phyloP scores from a whole-genome alignment of 2,797 vertebrate species.

The Chelonia mydas region DNA sequence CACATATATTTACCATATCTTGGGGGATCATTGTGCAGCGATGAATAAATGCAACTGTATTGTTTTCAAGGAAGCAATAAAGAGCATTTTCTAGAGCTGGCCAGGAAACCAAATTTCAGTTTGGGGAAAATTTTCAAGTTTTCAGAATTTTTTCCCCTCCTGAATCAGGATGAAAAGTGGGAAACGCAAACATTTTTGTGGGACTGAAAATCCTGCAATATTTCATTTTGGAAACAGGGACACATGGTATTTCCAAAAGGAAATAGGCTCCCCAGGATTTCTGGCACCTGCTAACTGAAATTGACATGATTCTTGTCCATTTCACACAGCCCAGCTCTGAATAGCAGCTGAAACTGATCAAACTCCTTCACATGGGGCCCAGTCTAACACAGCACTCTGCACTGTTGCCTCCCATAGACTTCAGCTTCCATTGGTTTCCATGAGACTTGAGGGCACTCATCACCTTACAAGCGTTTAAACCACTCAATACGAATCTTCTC shows the following conservation, averaged over 20 bases:
- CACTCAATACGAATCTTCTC: background rate
- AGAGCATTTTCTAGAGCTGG: background rate
- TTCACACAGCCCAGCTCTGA: background rate
- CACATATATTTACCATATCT: background rate
- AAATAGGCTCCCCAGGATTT: background rate
- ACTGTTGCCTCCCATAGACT: background rate
- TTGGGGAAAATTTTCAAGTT: accelerated
- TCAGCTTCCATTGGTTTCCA: background rate
- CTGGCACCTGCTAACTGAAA: background rate
- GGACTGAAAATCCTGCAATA: background rate
- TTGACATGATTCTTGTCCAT: background rate
- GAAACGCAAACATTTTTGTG: background rate
- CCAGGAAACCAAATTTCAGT: background rate
- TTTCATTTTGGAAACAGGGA: background rate
- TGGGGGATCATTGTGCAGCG: accelerated
- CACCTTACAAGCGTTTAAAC: background rate
- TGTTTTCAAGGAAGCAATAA: background rate
- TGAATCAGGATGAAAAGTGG: background rate
- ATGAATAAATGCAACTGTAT: background rate
- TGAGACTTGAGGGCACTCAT: background rate
- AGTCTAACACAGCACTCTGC: background rate
- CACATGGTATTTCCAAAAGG: background rate
- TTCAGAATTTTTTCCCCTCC: background rate
- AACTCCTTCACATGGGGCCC: background rate
- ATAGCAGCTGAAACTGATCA: background rate